A percentile compares a stretch with the other conserved stretches of the same genome.
phyloP scores from a whole-genome alignment of 2,888 invertebrate genomes.

The Acanthosepion esculentum region DNA sequence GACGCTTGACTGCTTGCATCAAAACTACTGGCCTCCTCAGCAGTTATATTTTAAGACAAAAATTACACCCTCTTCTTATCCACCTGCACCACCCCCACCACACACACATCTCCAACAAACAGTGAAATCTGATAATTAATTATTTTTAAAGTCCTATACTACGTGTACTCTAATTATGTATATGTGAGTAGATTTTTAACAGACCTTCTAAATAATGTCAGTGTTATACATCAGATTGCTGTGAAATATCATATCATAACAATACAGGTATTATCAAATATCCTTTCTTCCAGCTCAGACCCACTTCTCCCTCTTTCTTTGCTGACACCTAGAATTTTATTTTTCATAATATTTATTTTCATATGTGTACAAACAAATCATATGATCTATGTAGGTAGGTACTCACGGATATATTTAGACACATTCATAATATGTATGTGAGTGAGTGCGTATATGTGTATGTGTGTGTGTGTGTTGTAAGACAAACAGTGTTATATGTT shows the following conservation, averaged over 20 bases:
- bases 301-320: neutral
- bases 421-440: neutral
- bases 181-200: neutral
- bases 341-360: neutral
- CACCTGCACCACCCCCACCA: neutral
- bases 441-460: neutral
- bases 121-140: neutral
- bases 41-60: constrained; percentile 11
- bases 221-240: neutral
- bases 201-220: neutral
- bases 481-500: neutral
- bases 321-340: neutral
- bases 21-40: neutral
- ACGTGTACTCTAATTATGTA: neutral
- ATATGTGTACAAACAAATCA: constrained; percentile 33
- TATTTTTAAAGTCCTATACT: neutral
- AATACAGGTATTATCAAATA: neutral
- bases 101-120: neutral
- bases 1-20: neutral
- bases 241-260: constrained; percentile 33
- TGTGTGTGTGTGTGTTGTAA: neutral
- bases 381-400: constrained; percentile 9
- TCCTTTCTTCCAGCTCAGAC: neutral
- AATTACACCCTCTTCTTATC: neutral
- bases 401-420: neutral